Base-by-base conservation (phyloP, 2,113 vertebrate species). In the Paradoxurus hermaphroditus region DNA sequence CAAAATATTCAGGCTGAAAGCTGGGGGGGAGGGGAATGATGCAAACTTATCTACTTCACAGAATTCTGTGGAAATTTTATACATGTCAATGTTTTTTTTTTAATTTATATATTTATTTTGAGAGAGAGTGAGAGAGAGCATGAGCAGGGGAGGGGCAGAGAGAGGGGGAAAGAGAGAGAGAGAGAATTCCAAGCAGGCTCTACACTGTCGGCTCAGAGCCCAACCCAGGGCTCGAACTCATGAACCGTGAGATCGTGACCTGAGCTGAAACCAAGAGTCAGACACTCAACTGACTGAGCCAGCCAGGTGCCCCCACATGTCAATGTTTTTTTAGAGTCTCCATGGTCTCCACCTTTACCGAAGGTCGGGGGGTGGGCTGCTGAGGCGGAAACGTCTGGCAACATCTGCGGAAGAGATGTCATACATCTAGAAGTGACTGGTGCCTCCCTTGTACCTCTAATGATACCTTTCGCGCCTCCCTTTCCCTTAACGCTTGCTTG, bases 341-440 rank as follows among this genome's bases (percentile, higher is more conserved):
- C 4, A 7, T 7, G 16, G 44, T 34, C 36, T 36, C 34, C 49
- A 41, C 68, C 59, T 46, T 51, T 41, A 41, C 6, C 62, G 39
- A 18, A 23, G 56, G 25, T n/a, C 53, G 39, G 81, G 14, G 19
- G 34, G 23, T 10, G 67, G 23, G 9, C 68, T 25, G 16, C 36
- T 14, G 5, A 9, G 19, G 36, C 56, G 21, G 27, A 53, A 36
- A 36, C 1, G 31, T 21, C 19, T n/a, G 16, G 29, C 8, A 4
- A 70, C 11, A 1, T 39, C 39, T 46, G 7, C 5, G 21, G 59
- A 31, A 51, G 77, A 41, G 46, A 15, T 25, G 25, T 31, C 70
- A 21, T 2, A 0, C 0, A 1, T 68, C 51, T 59, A 41, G 51
- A 83, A 70, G 41, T n/a, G 62, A 63, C 59, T 0, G 0, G 12